Evolutionary conservation across 2,797 vertebrate species (phyloP).

Genomic region (Carduelis carduelis): DNA sequence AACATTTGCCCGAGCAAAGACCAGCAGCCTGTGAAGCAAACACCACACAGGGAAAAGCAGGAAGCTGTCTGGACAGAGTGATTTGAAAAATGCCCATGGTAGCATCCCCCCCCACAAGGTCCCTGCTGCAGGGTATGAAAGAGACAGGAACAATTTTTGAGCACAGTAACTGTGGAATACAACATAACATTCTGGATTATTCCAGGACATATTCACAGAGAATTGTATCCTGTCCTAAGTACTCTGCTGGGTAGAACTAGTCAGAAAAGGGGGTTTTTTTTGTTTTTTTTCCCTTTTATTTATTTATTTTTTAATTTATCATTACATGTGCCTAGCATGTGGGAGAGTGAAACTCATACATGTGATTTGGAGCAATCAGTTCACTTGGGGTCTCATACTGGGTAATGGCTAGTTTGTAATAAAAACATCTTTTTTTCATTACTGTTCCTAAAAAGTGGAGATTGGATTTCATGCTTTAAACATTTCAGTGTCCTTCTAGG

Average conservation of each 20-base stretch:
- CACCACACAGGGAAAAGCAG: neutral
- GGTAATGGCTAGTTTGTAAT: neutral
- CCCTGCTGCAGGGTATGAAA: neutral
- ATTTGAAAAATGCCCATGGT: neutral
- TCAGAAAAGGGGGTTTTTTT: neutral
- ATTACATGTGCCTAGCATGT: rapidly evolving
- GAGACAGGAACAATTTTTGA: neutral
- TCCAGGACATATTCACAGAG: neutral
- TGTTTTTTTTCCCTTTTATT: neutral
- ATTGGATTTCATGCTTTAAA: neutral
- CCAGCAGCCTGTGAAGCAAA: neutral
- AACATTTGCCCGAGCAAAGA: neutral
- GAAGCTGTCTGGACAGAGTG: neutral
- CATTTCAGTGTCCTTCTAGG: neutral
- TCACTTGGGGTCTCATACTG: neutral
- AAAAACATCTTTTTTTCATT: neutral
- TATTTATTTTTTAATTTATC: neutral
- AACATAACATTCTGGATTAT: neutral
- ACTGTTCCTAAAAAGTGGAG: neutral
- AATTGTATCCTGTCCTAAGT: neutral
- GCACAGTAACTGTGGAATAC: neutral
- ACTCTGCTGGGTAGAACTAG: neutral
- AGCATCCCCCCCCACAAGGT: neutral
- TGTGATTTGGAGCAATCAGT: neutral
- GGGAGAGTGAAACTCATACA: neutral